Base-by-base conservation (phyloP, 1,140 invertebrate species). In the Drosophila pallidifrons region DNA sequence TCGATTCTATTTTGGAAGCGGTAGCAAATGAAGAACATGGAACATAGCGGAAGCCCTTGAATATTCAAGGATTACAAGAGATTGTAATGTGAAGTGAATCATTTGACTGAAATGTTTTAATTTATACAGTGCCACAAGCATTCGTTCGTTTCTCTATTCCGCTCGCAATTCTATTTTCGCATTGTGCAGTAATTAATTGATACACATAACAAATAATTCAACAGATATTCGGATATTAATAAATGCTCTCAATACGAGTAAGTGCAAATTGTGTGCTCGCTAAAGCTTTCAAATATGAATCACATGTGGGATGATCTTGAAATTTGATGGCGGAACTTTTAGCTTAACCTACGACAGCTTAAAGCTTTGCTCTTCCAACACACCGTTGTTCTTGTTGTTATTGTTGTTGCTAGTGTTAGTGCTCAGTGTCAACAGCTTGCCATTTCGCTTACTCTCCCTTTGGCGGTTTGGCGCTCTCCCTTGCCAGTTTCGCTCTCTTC, bases 301-400 rank as follows among this genome's bases (percentile, higher is more conserved):
- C 70, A 73, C 52, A 41, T 67, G 41, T 69, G 65, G 47, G 41
- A 55, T 74, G 65, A 69, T 68, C 65, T 74, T 74, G 65, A 68
- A 74, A 38, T 46, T 47, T n/a, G 28, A 43, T 60, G 28, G 65
- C 30, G 65, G 57, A 74, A 74, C 71, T 68, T 57, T 16, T 45
- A 25, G 41, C 63, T 15, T 43, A 57, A 54, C 51, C 30, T 60
- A 46, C 35, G 28, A 59, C 65, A 74, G 41, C 41, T 43, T 43
- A 43, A 43, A 43, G 41, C 41, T 43, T 13, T 43, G 41, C 41
- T 43, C 11, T 25, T 43, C 35, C 8, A 10, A 32, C 30, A 32
- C 32, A 32, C 32, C 2, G 32, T 32, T 32, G 32, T 8, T 32
- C 5, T 52, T n/a, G 51, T 59, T 52, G 45, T 65, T 45, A 15